These are phyloP conservation scores for Callyntrura sp. DNA, from an alignment of 2,888 invertebrate species.

Conservation along the genomic window DNA sequence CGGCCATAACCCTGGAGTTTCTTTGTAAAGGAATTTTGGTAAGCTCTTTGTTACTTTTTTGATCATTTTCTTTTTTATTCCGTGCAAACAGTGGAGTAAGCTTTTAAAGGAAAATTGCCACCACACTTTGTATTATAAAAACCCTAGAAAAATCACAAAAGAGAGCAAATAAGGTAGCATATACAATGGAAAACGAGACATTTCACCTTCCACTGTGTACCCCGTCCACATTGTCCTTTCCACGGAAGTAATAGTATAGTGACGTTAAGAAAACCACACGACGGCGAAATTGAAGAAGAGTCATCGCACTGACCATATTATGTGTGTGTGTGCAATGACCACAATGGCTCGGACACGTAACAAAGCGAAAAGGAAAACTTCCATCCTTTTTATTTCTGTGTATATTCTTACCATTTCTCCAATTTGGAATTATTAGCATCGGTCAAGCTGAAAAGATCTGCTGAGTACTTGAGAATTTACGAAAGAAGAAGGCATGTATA, in stretches of 20 bases:
- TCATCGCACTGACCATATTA: slow-evolving; percentile 67
- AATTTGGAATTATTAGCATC: slow-evolving; percentile 68
- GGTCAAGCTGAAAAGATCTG: slow-evolving; percentile 59
- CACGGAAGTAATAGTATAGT: background rate
- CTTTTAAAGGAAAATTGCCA: slow-evolving; percentile 40
- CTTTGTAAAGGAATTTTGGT: slow-evolving; percentile 59
- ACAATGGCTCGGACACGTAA: slow-evolving; percentile 7
- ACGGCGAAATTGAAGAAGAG: slow-evolving; percentile 51
- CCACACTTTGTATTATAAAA: background rate
- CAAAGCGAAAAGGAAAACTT: background rate
- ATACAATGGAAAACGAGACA: slow-evolving; percentile 5
- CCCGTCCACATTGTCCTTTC: background rate
- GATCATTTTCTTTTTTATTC: slow-evolving; percentile 22
- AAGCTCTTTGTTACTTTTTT: slow-evolving; percentile 64
- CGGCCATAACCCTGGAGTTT: slow-evolving; percentile 55
- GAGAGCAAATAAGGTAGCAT: slow-evolving; percentile 30
- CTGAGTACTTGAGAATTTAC: slow-evolving; percentile 71
- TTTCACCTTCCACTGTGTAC: background rate
- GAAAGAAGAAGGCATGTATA: slow-evolving; percentile 66
- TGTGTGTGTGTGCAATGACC: slow-evolving; percentile 64
- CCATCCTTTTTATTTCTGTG: background rate
- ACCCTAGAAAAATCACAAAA: background rate
- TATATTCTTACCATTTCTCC: background rate
- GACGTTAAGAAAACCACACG: slow-evolving; percentile 61
- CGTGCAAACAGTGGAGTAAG: slow-evolving; percentile 36